phyloP scores from a whole-genome alignment of 2,888 invertebrate species.

The Stenodera caucasica region DNA sequence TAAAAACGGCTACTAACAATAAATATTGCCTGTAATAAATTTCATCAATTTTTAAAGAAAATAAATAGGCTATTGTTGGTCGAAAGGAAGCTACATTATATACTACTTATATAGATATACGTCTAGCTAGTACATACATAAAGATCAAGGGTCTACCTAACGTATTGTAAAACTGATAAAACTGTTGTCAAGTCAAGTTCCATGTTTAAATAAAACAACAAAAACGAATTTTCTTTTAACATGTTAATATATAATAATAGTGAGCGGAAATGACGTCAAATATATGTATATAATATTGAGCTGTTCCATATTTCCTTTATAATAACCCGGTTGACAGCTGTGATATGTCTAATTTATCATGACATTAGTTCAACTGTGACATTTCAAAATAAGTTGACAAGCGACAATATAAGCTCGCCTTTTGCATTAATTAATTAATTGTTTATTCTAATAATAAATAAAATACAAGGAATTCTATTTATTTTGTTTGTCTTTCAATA shows the following conservation, averaged over 20 bases:
- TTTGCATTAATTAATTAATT: conserved; percentile 21
- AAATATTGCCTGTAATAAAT: background rate
- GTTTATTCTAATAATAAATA: conserved; percentile 10
- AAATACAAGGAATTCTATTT: no score
- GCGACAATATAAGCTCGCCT: conserved; percentile 31
- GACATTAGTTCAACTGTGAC: conserved; percentile 38
- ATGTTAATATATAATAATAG: conserved; percentile 28
- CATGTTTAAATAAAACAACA: background rate
- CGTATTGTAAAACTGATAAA: background rate
- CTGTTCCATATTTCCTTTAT: conserved; percentile 35
- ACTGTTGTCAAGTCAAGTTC: background rate
- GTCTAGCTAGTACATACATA: background rate
- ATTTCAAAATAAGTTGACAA: conserved; percentile 39
- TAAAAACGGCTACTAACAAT: background rate
- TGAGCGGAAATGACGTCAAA: conserved; percentile 40
- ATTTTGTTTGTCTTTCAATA: no score
- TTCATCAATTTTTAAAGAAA: background rate
- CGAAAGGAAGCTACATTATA: background rate
- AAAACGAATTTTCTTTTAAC: conserved; percentile 14
- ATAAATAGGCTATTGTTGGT: conserved; percentile 8
- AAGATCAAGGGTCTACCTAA: background rate
- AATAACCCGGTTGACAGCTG: conserved; percentile 48
- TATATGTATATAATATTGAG: conserved; percentile 34
- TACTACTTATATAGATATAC: background rate
- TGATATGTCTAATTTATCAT: conserved; percentile 49